Base-by-base conservation (phyloP, 1,140 invertebrate genomes). In the Trichonephila clavata region DNA sequence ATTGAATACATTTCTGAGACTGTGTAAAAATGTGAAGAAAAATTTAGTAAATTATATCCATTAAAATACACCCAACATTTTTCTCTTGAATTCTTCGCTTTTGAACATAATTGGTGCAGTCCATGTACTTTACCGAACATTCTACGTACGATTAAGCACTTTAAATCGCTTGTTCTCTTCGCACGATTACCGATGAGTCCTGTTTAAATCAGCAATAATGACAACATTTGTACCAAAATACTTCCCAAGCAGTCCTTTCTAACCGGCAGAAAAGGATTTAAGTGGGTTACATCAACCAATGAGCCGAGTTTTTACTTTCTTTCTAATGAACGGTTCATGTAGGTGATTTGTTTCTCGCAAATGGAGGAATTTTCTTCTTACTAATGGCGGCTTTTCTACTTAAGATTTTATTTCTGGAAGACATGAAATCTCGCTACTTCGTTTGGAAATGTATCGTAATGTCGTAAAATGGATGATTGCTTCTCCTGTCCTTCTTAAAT, bases 141-240 rank as follows among this genome's bases (percentile, higher is more conserved):
- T 50, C 50, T 13, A 50, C 50, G 50, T 50, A 50, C 3, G 71
- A 77, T 77, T 77, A 77, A 77, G 71, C 32, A 32, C 71, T 77
- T 27, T 32, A 77, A 77, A 77, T 32, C 27, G 27, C 18, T 27
- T 32, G 18, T 77, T 77, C 27, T 77, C 39, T 77, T 77, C 71
- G 71, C 71, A 39, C 71, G 71, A 77, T 77, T 77, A 77, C 71
- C 71, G 71, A 77, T 39, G 71, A 77, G 32, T 77, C 27, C 27
- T 39, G 27, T 39, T 77, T 77, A 77, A 77, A 77, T 77, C 71
- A 18, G 71, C 71, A 77, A 18, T 77, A 77, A 77, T 77, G 71
- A 32, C 71, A 77, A 77, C 32, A 24, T 77, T 77, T 77, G 20
- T 77, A 27, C 71, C 71, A 32, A 77, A 77, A 39, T 27, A 77